Evolutionary conservation across 2,797 vertebrate species (phyloP).

Genomic region (Chelmon rostratus): DNA sequence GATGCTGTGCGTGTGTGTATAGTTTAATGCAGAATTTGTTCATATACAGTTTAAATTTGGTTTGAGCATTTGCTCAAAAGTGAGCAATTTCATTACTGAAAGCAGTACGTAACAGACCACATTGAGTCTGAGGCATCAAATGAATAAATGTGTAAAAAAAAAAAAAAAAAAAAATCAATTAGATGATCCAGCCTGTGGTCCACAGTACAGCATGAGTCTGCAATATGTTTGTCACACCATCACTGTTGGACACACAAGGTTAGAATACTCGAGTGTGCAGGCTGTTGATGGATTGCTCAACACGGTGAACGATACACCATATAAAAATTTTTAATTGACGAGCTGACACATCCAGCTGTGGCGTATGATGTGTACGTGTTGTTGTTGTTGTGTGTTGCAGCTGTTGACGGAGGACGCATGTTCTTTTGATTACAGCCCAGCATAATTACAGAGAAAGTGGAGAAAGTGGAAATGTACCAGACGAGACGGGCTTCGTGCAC

Average conservation of each 20-base stretch:
- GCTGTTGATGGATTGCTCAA: conserved; percentile 10
- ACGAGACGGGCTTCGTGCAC: background rate
- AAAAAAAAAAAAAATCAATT: background rate
- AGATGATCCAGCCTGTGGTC: background rate
- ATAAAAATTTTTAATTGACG: conserved; percentile 13
- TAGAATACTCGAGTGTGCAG: background rate
- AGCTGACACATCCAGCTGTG: conserved; percentile 8
- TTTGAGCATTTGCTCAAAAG: background rate
- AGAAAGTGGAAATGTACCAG: conserved; percentile 46
- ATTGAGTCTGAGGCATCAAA: background rate
- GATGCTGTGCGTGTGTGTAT: background rate
- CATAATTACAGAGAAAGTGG: conserved; percentile 51
- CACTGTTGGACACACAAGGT: background rate
- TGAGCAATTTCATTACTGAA: background rate
- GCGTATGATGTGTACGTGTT: conserved; percentile 22
- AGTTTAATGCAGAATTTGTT: background rate
- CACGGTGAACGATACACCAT: background rate
- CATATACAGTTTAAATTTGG: background rate
- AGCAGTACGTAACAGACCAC: background rate
- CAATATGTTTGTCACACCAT: background rate
- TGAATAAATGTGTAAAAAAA: no score
- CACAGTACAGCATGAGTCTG: background rate
- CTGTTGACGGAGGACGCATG: conserved; percentile 30
- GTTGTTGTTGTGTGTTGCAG: conserved; percentile 35
- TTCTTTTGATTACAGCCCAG: conserved; percentile 22